Percentiles rank a stretch among this genome's conserved stretches.
phyloP scores from a whole-genome alignment of 2,113 vertebrate genomes.

The Rhombomys opimus region DNA sequence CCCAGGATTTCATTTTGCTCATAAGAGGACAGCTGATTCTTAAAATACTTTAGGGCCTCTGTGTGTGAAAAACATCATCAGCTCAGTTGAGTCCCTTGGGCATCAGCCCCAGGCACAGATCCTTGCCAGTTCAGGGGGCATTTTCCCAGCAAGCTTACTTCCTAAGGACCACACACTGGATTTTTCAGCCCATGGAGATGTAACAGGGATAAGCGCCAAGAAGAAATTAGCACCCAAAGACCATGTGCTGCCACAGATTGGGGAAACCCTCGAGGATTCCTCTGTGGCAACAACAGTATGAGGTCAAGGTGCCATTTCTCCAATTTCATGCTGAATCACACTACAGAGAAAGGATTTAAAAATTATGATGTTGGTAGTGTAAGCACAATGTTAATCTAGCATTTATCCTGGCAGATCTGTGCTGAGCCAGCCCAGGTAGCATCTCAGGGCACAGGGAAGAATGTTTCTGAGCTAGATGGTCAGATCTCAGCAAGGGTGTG shows the following conservation, averaged over 20 bases:
- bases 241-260: neutral
- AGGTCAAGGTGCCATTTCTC: neutral
- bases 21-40: constrained; percentile 91
- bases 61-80: constrained; percentile 77
- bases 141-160: neutral
- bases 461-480: neutral
- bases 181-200: neutral
- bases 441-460: too few relatives aligned
- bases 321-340: neutral
- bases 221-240: neutral
- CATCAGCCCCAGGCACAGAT: too few relatives aligned
- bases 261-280: neutral
- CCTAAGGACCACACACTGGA: neutral
- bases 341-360: neutral
- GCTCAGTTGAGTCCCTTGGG: neutral
- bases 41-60: constrained; percentile 95
- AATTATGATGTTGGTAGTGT: neutral
- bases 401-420: neutral
- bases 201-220: neutral
- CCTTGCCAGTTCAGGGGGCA: neutral
- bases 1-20: constrained; percentile 95
- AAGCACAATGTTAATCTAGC: neutral
- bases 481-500: neutral
- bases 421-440: neutral
- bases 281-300: neutral